Evolutionary conservation across 2,113 vertebrate genomes (phyloP).

Genomic region (Myiagra hebetior): DNA sequence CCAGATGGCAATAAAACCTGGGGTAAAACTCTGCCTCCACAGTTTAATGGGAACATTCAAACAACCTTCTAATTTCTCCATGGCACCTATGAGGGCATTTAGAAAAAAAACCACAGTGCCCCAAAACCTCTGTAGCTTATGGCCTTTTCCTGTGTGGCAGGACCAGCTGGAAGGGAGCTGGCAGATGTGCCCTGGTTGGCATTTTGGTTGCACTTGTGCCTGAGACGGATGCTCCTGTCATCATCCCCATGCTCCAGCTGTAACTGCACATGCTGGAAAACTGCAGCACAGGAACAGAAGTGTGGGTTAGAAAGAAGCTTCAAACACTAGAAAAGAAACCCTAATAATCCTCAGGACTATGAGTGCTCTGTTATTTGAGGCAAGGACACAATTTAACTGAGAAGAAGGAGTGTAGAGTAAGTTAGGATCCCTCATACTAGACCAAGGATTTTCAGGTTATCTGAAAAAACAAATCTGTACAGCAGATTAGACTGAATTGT

Average conservation of each 20-base stretch:
- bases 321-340: neutral
- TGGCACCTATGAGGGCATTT: neutral
- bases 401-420: neutral
- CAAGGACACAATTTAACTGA: neutral
- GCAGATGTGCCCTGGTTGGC: neutral
- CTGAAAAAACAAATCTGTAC: neutral
- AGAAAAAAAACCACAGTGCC: neutral
- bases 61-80: neutral
- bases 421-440: neutral
- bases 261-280: neutral
- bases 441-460: neutral
- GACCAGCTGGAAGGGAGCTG: neutral
- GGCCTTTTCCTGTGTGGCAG: neutral
- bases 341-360: neutral
- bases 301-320: neutral
- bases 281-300: neutral
- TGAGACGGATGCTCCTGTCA: neutral
- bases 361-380: neutral
- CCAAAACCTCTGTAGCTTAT: neutral
- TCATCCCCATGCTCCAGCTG: neutral
- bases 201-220: neutral
- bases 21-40: neutral
- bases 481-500: neutral
- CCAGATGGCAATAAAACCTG: constrained; percentile 27
- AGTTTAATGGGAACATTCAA: neutral